Evolutionary conservation across 2,113 vertebrate genomes (phyloP).

Genomic region (Rutilus rutilus): DNA sequence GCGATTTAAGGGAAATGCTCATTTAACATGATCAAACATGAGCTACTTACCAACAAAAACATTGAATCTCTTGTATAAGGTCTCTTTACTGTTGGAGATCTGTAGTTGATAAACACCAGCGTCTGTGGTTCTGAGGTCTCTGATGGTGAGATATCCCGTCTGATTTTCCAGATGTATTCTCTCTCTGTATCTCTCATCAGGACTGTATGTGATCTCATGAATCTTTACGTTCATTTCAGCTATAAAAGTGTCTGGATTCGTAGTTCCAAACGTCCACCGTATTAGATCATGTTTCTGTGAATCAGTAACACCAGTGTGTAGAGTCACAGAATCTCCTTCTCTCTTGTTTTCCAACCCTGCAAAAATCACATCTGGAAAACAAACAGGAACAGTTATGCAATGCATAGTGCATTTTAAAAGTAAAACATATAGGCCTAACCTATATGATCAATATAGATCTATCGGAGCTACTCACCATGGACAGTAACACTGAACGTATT

Average conservation of each 20-base stretch:
- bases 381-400: neutral
- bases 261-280: neutral
- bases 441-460: no score
- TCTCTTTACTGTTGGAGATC: constrained; percentile 25
- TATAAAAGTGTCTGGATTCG: neutral
- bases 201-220: neutral
- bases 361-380: constrained; percentile 19
- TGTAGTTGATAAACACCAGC: constrained; percentile 15
- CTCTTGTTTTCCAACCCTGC: constrained; percentile 1
- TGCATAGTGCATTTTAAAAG: no score
- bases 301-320: neutral
- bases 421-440: no score
- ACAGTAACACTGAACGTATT: no score
- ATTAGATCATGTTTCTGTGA: constrained; percentile 1
- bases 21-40: neutral
- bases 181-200: neutral
- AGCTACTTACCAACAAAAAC: neutral
- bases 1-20: neutral
- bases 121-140: neutral
- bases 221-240: neutral
- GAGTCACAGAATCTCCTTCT: constrained; percentile 7
- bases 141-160: neutral
- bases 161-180: neutral
- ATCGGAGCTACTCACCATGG: no score
- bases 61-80: neutral